A percentile compares a stretch with the other conserved stretches of the same genome.
These are phyloP conservation scores for Hydropotes inermis DNA, from an alignment of 2,113 vertebrate genomes.

Conservation along the genomic window DNA sequence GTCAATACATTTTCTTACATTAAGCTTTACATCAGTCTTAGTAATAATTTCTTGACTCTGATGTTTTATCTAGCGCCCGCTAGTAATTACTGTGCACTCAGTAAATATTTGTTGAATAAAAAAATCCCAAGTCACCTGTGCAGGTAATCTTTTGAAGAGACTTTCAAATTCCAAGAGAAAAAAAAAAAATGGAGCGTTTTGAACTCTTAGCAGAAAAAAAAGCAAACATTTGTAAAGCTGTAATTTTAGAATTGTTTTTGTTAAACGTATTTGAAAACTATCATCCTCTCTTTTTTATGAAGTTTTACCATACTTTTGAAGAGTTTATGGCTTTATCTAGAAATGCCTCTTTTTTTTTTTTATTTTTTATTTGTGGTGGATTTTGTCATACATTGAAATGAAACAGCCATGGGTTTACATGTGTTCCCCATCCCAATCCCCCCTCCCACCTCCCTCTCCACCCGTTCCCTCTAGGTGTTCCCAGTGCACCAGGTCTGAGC, in stretches of 20 bases:
- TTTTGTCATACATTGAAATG: no score
- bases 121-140: background rate
- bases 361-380: no score
- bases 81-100: constrained; percentile 9
- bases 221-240: background rate
- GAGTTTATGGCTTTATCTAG: constrained; percentile 26
- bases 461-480: no score
- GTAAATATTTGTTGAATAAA: constrained; percentile 42
- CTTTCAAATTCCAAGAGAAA: constrained; percentile 29
- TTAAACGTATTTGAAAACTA: constrained; percentile 11
- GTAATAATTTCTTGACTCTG: constrained; percentile 13
- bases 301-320: background rate
- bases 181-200: background rate
- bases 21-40: background rate
- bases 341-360: background rate
- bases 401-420: no score
- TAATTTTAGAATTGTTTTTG: background rate
- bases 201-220: constrained; percentile 4
- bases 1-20: background rate
- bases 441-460: no score
- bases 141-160: background rate
- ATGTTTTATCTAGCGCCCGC: background rate
- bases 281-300: background rate
- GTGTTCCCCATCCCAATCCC: no score
- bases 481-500: no score